phyloP scores from a whole-genome alignment of 2,888 invertebrate species.

The Leucophora obtusa region DNA sequence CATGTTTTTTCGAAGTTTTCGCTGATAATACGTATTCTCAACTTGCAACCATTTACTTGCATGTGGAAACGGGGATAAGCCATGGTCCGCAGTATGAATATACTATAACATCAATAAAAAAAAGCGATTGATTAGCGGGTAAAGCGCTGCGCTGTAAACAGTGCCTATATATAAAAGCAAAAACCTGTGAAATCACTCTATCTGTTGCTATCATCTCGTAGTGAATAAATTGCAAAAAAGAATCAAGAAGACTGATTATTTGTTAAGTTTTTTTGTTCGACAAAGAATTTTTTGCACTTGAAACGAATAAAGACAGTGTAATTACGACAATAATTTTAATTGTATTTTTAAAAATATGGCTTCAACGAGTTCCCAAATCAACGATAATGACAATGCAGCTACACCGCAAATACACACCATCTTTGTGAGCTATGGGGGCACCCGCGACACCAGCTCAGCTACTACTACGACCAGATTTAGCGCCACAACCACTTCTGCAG shows the following conservation, averaged over 20 bases:
- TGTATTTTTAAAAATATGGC: conserved; percentile 9
- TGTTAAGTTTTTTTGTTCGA: conserved; percentile 11
- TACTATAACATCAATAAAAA: no score
- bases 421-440: not conserved
- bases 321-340: conserved; percentile 42
- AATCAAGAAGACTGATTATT: not conserved
- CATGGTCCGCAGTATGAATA: no score
- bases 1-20: no score
- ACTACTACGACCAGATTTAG: not conserved
- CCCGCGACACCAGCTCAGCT: no score
- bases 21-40: no score
- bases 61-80: no score
- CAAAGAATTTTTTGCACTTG: conserved; percentile 2
- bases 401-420: conserved; percentile 7
- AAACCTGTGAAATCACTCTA: no score
- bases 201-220: no score
- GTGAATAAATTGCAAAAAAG: conserved; percentile 7
- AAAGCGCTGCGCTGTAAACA: no score
- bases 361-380: conserved; percentile 21
- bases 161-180: no score
- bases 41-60: no score
- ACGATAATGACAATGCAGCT: conserved; percentile 15
- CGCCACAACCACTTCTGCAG: not conserved
- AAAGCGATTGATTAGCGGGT: no score
- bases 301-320: not conserved